Percentiles rank a stretch among this genome's conserved stretches.
phyloP scores from a whole-genome alignment of 2,113 vertebrate genomes.

The Gyps fulvus region DNA sequence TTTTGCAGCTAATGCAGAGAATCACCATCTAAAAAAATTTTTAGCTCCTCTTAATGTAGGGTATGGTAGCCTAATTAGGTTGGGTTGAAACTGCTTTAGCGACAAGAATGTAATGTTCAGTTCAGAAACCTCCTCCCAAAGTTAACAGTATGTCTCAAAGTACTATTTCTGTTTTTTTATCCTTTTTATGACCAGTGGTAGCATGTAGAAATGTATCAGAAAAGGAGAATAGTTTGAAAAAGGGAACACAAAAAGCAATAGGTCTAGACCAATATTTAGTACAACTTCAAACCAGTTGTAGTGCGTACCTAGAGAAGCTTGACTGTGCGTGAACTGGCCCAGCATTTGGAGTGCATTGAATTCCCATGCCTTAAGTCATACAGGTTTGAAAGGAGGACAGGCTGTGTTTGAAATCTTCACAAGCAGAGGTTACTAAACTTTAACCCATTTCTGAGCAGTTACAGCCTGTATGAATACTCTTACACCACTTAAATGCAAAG shows the following conservation, averaged over 20 bases:
- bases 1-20: not conserved
- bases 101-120: not conserved
- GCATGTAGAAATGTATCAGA: not conserved
- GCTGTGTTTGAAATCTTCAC: not conserved
- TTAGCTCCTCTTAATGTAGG: not conserved
- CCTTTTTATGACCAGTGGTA: not conserved
- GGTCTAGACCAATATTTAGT: not conserved
- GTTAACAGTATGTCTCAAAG: not conserved
- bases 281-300: not conserved
- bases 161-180: not conserved
- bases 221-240: not conserved
- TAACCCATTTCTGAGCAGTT: not conserved
- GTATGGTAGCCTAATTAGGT: not conserved
- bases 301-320: fast-evolving
- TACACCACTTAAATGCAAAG: not conserved
- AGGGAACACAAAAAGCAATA: not conserved
- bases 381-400: not conserved
- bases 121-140: not conserved
- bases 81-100: not conserved
- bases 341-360: not conserved
- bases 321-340: not conserved
- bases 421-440: not conserved
- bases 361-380: not conserved
- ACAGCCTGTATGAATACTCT: not conserved
- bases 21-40: no score